Base-by-base conservation (phyloP, 2,888 invertebrate species). In the Drosophila peninsularis region DNA sequence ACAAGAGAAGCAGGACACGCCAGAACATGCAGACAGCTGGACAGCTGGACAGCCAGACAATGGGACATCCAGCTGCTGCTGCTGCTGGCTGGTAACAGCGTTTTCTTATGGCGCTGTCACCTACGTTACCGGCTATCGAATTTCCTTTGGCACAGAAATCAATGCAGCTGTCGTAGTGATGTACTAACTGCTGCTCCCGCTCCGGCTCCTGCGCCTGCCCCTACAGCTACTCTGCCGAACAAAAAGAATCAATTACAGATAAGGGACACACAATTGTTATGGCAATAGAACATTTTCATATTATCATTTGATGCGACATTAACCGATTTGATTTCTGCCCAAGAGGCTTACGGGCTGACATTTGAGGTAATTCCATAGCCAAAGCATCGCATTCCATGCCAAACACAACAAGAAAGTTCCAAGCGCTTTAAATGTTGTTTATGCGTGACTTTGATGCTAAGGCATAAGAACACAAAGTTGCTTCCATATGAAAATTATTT, bases 81-180 rank as follows among this genome's bases (percentile, higher is more conserved):
- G 45, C 34, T 53, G 56, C 19, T 27, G 54, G 53, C 39, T 53
- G 53, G 30, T 27, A 37, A 32, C n/a, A 45, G 34, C 21, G 61
- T 53, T 65, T 64, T 61, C 64, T 49, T 44, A 61, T 45, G 56
- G 47, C 41, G 41, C 61, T 58, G 64, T 70, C 61, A 64, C 41
- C 50, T 55, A 47, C 52, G 41, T 52, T 53, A 45, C 78, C 56
- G 62, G 73, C 67, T 75, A 75, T 75, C 74, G 66, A 77, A 66
- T 71, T 72, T 72, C 62, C 71, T 27, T 53, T 52, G 30, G 56
- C 53, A 60, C 56, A 50, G 58, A 60, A 75, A 75, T 75, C 73
- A 66, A 57, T 75, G 73, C 73, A 77, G 78, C 50, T 56, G 47
- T 39, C 47, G 62, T 44, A 55, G 41, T 10, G 55, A 5, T 19